A percentile compares a stretch with the other conserved stretches of the same genome.
These are phyloP conservation scores for Brachyptera putata DNA, from an alignment of 2,888 invertebrate genomes.

Conservation along the genomic window DNA sequence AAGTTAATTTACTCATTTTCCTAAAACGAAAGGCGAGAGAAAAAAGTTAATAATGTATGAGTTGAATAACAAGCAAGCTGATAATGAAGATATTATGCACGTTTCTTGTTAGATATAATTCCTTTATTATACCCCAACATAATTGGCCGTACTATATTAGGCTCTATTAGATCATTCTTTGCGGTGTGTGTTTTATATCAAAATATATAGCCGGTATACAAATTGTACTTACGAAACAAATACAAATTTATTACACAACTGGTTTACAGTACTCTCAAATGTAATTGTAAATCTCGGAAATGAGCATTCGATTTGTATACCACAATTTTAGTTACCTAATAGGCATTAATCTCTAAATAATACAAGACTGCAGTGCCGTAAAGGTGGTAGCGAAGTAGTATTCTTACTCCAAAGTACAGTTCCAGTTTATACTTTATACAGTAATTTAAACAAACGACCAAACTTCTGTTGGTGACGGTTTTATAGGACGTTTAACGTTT, in stretches of 20 bases:
- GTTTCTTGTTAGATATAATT: conserved; percentile 2
- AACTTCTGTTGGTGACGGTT: conserved; percentile 15
- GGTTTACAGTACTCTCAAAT: too few relatives aligned
- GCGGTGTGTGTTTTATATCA: too few relatives aligned
- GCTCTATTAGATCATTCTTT: too few relatives aligned
- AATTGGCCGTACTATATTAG: too few relatives aligned
- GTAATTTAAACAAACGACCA: conserved; percentile 13
- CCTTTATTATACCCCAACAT: neutral
- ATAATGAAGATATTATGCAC: conserved; percentile 8
- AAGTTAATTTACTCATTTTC: conserved; percentile 12
- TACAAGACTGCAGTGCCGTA: conserved; percentile 1
- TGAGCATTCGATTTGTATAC: too few relatives aligned
- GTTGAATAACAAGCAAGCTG: conserved; percentile 7
- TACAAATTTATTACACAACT: too few relatives aligned
- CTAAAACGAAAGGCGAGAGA: conserved; percentile 7
- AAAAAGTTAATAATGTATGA: conserved; percentile 12
- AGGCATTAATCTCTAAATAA: conserved; percentile 5
- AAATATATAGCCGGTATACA: too few relatives aligned
- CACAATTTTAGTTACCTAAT: too few relatives aligned
- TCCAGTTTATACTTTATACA: conserved; percentile 3
- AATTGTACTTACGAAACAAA: too few relatives aligned
- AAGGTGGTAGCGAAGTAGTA: neutral
- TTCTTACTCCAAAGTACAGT: conserved; percentile 13
- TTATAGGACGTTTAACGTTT: conserved; percentile 9
- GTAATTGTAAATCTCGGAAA: too few relatives aligned